Evolutionary conservation across 2,797 vertebrate genomes (phyloP).

Genomic region (Oryzias sinensis): DNA sequence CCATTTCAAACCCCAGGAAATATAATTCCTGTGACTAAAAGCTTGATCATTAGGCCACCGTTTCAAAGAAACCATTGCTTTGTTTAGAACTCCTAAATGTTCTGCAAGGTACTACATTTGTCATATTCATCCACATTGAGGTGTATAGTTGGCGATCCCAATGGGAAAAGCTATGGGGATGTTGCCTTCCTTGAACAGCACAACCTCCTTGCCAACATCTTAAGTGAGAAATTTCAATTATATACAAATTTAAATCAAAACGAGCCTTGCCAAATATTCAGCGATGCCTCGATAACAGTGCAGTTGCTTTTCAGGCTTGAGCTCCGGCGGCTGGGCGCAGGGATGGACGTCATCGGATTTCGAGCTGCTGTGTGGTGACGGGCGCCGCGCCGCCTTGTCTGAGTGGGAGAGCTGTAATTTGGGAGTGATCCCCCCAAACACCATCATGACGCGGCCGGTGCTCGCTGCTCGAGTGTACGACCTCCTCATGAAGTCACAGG

Average conservation of each 20-base stretch:
- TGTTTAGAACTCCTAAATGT: background rate
- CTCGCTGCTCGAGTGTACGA: slow-evolving; percentile 82
- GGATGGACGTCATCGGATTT: slow-evolving; percentile 77
- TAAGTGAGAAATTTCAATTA: slow-evolving; percentile 68
- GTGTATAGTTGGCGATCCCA: slow-evolving; percentile 87
- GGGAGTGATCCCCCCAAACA: slow-evolving; percentile 82
- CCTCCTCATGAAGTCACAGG: slow-evolving; percentile 89
- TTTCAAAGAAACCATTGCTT: background rate
- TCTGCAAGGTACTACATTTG: background rate
- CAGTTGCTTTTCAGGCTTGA: slow-evolving; percentile 72
- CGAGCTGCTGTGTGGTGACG: slow-evolving; percentile 83
- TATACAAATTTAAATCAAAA: background rate
- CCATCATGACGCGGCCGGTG: slow-evolving; percentile 87
- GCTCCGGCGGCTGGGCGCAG: slow-evolving; percentile 79
- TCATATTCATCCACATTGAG: slow-evolving; percentile 48
- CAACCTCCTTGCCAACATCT: slow-evolving; percentile 84
- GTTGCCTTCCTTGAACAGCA: slow-evolving; percentile 90
- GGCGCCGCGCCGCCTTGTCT: slow-evolving; percentile 75
- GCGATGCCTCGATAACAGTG: background rate
- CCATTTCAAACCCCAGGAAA: background rate
- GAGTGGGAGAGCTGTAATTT: slow-evolving; percentile 87
- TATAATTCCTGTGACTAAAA: background rate
- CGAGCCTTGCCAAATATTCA: background rate
- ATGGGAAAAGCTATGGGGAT: slow-evolving; percentile 87
- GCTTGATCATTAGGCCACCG: background rate